Evolutionary conservation across 2,888 invertebrate species (phyloP), one percentile per base, ranked within the genome.

Genomic region (Chaitophorus viminalis): DNA sequence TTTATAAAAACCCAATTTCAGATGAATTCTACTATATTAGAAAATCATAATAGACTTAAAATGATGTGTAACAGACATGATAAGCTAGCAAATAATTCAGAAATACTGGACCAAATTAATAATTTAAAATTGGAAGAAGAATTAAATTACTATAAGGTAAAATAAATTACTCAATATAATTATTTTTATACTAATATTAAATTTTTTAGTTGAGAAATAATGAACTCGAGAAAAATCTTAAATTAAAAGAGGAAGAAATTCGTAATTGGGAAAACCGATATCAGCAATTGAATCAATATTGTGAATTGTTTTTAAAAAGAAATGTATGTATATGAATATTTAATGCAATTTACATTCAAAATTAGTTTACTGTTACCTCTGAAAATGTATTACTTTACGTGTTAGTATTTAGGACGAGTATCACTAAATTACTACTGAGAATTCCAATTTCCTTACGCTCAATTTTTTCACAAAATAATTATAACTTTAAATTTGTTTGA

Each of bases 81-180:
- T 33, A 77, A 68, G n/a, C 33, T 85, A 52, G 17, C 68, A 68
- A 77, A 85, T 33, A 85, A 68, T 52, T 33, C 18, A 17, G 18
- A 68, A 77, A 68, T 6, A 68, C 76, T 29, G 18, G 29, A 72
- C 31, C 60, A 76, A 39, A 65, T 39, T 46, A 46, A 11, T 72
- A 72, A 86, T 79, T 72, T 72, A 54, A 86, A 86, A 78, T n/a
- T 68, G 31, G 65, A 76, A 79, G 86, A 78, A 72, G 78, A 78
- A 72, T 79, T 86, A 86, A 79, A 72, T 17, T 86, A 72, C n/a
- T 86, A 86, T 72, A 79, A 79, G 72, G 86, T 86, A 70, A 85
- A 75, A 29, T 29, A 11, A 39, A 65, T 65, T 1, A 36, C 6
- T 39, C 29, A 54, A 33, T 25, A 33, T 33, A 60, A 54, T 78